These are phyloP conservation scores for Eulemur rufifrons DNA, from an alignment of 2,113 vertebrate genomes.

Conservation along the genomic window DNA sequence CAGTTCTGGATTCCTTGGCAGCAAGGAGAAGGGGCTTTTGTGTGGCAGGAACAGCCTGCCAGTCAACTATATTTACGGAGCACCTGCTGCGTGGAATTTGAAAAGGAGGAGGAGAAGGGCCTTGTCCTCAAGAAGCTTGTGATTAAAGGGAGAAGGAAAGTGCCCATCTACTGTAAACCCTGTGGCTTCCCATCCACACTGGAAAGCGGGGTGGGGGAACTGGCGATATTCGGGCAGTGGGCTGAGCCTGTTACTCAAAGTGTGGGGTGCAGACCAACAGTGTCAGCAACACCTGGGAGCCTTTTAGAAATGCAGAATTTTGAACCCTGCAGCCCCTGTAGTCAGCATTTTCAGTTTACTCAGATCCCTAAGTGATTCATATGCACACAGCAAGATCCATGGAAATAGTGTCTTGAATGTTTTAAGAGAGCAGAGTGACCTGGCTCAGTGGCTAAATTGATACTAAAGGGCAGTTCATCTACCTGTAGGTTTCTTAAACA, in stretches of 20 bases:
- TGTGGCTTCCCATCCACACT: background rate
- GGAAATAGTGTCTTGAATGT: background rate
- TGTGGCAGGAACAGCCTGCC: slow-evolving; percentile 19
- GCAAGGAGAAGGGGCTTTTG: slow-evolving; percentile 50
- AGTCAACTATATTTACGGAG: slow-evolving; percentile 70
- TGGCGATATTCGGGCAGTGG: background rate
- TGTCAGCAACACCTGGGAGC: background rate
- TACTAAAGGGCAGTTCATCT: background rate
- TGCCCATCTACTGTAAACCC: background rate
- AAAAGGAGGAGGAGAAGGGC: slow-evolving; percentile 45
- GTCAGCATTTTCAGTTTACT: background rate
- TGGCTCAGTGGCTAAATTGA: background rate
- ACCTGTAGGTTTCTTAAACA: background rate
- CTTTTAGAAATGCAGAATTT: background rate
- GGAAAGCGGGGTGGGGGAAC: background rate
- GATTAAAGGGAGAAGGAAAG: slow-evolving; percentile 46
- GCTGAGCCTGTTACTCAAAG: background rate
- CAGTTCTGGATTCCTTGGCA: slow-evolving; percentile 62
- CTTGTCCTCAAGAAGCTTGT: slow-evolving; percentile 71
- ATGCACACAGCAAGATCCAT: background rate
- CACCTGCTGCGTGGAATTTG: slow-evolving; percentile 65
- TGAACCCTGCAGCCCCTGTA: background rate
- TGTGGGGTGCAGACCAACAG: background rate
- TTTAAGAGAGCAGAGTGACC: background rate
- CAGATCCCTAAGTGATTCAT: background rate